These are phyloP conservation scores for Aphelenchoides besseyi DNA, from an alignment of 1,140 invertebrate genomes.

Conservation along the genomic window DNA sequence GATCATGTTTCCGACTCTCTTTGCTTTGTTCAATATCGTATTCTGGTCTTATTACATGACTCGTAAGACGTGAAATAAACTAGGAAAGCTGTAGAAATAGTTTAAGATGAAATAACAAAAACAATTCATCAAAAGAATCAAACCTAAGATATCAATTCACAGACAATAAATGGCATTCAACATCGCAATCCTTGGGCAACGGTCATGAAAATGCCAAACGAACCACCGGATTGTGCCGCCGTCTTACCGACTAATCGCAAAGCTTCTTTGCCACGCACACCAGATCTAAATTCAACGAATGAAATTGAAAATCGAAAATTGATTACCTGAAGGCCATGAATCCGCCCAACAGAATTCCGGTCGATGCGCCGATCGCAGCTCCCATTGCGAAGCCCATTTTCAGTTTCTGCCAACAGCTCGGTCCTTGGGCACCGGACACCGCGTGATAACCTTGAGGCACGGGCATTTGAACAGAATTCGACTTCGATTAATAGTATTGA, in stretches of 20 bases:
- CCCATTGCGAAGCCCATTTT: constrained; percentile 55
- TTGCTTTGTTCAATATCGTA: constrained; percentile 50
- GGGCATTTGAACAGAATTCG: constrained; percentile 37
- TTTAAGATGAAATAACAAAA: constrained; percentile 8
- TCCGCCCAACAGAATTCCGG: constrained; percentile 41
- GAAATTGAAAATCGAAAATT: constrained; percentile 20
- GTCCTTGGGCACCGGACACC: constrained; percentile 34
- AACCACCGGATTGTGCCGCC: constrained; percentile 44
- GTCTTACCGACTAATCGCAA: constrained; percentile 43
- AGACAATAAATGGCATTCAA: constrained; percentile 16
- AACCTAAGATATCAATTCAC: not conserved
- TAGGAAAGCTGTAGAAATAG: not conserved
- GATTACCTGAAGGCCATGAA: constrained; percentile 39
- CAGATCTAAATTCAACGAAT: constrained; percentile 41
- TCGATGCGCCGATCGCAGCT: constrained; percentile 50
- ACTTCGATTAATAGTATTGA: not conserved
- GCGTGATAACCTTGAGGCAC: constrained; percentile 48
- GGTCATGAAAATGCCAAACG: constrained; percentile 55
- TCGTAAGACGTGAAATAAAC: constrained; percentile 2
- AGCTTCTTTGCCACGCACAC: constrained; percentile 46
- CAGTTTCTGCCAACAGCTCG: constrained; percentile 48
- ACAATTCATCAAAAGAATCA: constrained; percentile 13
- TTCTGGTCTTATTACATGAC: constrained; percentile 53
- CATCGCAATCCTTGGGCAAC: constrained; percentile 54
- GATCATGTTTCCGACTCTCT: constrained; percentile 43